Evolutionary conservation across 2,113 vertebrate genomes (phyloP).

Genomic region (Plestiodon gilberti): DNA sequence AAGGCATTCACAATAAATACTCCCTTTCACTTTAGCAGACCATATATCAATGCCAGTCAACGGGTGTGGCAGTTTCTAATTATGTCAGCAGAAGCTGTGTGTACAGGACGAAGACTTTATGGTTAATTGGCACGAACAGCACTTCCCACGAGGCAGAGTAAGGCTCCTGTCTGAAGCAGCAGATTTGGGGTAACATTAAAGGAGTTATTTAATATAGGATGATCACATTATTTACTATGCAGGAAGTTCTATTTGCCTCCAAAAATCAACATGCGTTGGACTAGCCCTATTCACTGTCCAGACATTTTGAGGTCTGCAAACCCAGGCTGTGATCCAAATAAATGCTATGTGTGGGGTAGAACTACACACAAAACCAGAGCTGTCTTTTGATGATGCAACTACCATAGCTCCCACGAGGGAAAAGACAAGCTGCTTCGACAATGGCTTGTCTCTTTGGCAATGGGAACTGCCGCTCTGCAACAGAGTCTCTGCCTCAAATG

Average conservation of each 20-base stretch:
- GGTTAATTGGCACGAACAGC: not conserved
- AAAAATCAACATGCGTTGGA: not conserved
- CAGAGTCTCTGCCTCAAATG: not conserved
- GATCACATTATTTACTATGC: not conserved
- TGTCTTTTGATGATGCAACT: not conserved
- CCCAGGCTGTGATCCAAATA: not conserved
- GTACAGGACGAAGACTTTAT: not conserved
- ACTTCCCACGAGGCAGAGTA: not conserved
- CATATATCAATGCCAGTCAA: not conserved
- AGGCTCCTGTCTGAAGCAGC: not conserved
- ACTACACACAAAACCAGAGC: not conserved
- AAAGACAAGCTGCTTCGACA: not conserved
- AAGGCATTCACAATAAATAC: not conserved
- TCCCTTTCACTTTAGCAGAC: not conserved
- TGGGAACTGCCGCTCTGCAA: not conserved
- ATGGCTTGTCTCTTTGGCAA: too few species aligned
- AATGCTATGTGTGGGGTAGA: not conserved
- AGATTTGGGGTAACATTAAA: not conserved
- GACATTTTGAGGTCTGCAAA: not conserved
- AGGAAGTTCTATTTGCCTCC: not conserved
- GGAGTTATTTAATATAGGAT: not conserved
- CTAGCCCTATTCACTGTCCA: not conserved
- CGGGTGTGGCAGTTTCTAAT: too few species aligned
- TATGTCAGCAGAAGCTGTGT: not conserved
- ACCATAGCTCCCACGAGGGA: not conserved